A percentile compares a stretch with the other conserved stretches of the same genome.
Conservation (phyloP, 2,113 vertebrate genomes). For the Antigone vipio region DNA sequence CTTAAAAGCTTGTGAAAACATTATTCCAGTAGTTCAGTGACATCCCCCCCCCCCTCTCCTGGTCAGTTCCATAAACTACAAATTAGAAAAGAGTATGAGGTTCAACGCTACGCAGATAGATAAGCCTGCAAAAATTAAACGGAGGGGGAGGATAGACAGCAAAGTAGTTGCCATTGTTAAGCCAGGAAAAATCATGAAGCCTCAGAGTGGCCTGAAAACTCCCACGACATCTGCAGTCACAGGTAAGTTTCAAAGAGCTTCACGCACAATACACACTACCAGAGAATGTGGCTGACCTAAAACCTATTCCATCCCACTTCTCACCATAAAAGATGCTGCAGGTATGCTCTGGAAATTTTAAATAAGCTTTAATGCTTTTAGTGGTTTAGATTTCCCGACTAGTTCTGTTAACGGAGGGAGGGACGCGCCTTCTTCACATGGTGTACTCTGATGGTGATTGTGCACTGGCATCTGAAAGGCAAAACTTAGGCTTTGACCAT, state of each 20-base stretch:
- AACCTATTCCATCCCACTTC: background rate
- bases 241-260: background rate
- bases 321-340: background rate
- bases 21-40: background rate
- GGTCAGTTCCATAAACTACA: background rate
- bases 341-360: background rate
- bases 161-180: background rate
- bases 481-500: background rate
- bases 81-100: background rate
- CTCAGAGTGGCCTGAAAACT: background rate
- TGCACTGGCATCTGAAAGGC: background rate
- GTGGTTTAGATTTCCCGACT: background rate
- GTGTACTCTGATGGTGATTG: background rate
- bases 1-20: background rate
- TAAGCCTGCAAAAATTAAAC: background rate
- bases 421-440: background rate
- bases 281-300: background rate
- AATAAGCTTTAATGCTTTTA: background rate
- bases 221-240: background rate
- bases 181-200: background rate
- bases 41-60: background rate
- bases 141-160: background rate
- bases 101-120: background rate
- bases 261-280: accelerated
- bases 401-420: background rate